Base-by-base conservation (phyloP, 1,140 invertebrate species). In the Hyphantria cunea region DNA sequence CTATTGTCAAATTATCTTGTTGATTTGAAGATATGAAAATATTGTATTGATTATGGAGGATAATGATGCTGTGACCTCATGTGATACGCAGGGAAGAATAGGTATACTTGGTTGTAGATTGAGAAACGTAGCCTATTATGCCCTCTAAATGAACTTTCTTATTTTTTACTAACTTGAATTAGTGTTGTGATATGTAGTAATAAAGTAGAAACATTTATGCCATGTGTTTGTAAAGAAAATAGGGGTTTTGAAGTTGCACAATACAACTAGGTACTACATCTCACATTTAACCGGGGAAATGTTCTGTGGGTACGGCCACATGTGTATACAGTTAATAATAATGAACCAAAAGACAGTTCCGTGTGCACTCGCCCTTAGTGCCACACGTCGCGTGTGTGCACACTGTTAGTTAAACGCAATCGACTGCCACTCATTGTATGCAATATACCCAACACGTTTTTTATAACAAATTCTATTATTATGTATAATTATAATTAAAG, bases 401-500 rank as follows among this genome's bases (percentile, higher is more conserved):
- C 11, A 33, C 48, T 32, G 34, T 60, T 42, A 41, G 37, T 34
- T 66, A 53, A 64, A 64, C 68, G 59, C 49, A 25, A 50, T 51
- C 60, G 64, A 48, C 64, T 64, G 54, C 31, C 33, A 47, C 53
- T 69, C 68, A 76, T 80, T 76, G 78, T 76, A 74, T 80, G 66
- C 72, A 67, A 62, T 68, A 64, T 56, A 25, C 17, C 17, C 5
- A 68, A 65, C 67, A 70, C 66, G 60, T 72, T 78, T 78, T 75
- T 77, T 72, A 64, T 54, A 45, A 50, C 56, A 54, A 63, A 70
- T 72, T 72, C 61, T 59, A 11, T 56, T 50, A 69, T 72, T 70
- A 70, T 70, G 65, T 59, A 66, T 67, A 61, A 72, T 66, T 72
- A 54, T 71, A 74, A 75, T 80, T 80, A 82, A 76, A 78, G 68